A percentile compares a stretch with the other conserved stretches of the same genome.
These are phyloP conservation scores for Heliconius eleuchia DNA, from an alignment of 1,140 invertebrate species.

Conservation along the genomic window DNA sequence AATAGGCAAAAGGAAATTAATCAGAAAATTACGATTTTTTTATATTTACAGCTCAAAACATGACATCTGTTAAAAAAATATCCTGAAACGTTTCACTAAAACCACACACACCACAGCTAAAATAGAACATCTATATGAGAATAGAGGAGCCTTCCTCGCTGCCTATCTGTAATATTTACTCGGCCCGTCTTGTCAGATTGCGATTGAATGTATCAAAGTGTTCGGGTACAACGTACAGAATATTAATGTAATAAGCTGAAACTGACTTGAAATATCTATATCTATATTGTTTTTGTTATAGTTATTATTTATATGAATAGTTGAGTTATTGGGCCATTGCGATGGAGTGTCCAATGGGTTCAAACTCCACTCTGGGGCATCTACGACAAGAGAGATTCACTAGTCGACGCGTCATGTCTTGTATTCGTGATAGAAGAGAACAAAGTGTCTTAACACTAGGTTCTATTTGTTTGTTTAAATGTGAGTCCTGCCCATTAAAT, in stretches of 20 bases:
- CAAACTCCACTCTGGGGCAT: neutral
- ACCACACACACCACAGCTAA: slow-evolving; percentile 21
- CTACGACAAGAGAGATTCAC: neutral
- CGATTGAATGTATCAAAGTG: slow-evolving; percentile 50
- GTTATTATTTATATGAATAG: neutral
- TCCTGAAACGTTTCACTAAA: neutral
- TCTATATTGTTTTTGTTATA: neutral
- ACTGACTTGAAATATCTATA: neutral
- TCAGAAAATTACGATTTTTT: too few species aligned
- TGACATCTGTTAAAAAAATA: neutral
- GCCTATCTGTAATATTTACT: slow-evolving; percentile 58
- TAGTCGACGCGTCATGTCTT: neutral
- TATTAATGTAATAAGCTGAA: slow-evolving; percentile 16
- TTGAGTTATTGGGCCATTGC: neutral
- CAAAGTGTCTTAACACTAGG: neutral
- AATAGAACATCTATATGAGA: slow-evolving; percentile 56
- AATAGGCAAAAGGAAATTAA: too few species aligned
- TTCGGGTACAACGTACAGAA: slow-evolving; percentile 11
- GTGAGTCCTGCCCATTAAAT: too few species aligned
- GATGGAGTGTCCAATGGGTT: neutral
- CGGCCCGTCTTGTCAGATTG: slow-evolving; percentile 52
- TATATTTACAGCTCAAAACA: too few species aligned
- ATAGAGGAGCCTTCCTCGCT: slow-evolving; percentile 50
- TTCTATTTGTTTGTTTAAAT: too few species aligned
- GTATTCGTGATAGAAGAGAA: neutral